Percentiles rank a stretch among this genome's conserved stretches.
phyloP scores from a whole-genome alignment of 2,888 invertebrate species.

The Nematopogon swammerdamellus region DNA sequence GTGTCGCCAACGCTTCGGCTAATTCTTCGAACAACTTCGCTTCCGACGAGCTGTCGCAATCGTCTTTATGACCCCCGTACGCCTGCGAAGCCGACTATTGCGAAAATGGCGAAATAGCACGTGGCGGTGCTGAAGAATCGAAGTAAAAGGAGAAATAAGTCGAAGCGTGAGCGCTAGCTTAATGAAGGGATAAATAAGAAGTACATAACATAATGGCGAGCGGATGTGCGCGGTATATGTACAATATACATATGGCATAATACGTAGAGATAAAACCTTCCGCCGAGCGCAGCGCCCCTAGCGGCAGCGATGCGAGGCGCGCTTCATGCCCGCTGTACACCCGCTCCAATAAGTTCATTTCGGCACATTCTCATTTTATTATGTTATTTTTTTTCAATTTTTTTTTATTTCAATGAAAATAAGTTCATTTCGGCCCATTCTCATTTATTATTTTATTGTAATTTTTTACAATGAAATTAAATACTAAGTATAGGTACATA shows the following conservation, averaged over 20 bases:
- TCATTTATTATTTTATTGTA: no score
- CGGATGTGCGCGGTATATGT: background rate
- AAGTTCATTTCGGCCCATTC: slow-evolving; percentile 2
- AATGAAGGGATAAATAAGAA: background rate
- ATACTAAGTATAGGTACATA: no score
- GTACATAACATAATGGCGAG: background rate
- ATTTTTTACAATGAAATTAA: no score
- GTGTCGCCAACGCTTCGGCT: background rate
- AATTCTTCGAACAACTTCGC: background rate
- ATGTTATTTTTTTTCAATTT: background rate
- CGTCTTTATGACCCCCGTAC: background rate
- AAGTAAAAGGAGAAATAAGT: background rate
- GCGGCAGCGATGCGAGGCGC: slow-evolving; percentile 34
- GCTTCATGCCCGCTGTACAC: slow-evolving; percentile 47
- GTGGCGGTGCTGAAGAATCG: background rate
- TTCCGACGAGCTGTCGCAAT: background rate
- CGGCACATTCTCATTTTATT: background rate
- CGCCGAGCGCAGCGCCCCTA: slow-evolving; percentile 47
- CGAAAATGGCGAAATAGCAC: background rate
- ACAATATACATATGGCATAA: background rate
- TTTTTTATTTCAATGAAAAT: slow-evolving; percentile 2
- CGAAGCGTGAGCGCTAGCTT: background rate
- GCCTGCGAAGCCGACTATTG: background rate
- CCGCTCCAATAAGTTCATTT: slow-evolving; percentile 28
- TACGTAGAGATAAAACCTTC: slow-evolving; percentile 47